Percentiles rank a stretch among this genome's conserved stretches.
Evolutionary conservation across 2,113 vertebrate species (phyloP).

Genomic region (Ascaphus truei): DNA sequence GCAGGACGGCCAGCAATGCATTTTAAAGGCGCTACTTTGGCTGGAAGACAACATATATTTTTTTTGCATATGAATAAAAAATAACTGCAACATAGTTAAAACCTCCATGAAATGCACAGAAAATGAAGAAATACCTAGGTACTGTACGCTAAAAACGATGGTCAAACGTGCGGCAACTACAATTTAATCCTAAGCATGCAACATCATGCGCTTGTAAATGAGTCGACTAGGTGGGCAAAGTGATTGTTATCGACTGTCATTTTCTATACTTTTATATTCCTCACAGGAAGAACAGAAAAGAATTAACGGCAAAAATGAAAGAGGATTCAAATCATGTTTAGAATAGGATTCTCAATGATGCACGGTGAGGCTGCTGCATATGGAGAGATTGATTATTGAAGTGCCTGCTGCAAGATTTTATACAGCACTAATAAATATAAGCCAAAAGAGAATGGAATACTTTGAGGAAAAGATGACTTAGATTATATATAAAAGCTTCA

Average conservation of each 20-base stretch:
- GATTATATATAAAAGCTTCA: no score
- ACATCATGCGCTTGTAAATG: background rate
- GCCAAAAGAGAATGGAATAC: background rate
- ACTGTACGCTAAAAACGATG: background rate
- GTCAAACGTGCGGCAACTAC: constrained; percentile 4
- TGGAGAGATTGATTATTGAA: background rate
- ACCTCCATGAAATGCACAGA: background rate
- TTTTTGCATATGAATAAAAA: background rate
- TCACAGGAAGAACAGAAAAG: background rate
- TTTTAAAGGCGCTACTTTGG: no score
- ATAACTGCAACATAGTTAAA: background rate
- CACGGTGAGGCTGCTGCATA: background rate
- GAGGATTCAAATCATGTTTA: no score
- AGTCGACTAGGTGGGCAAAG: constrained; percentile 1
- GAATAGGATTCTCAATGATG: background rate
- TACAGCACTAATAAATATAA: background rate
- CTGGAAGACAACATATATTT: background rate
- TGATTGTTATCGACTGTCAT: constrained; percentile 5
- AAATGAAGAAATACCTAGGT: background rate
- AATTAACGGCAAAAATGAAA: background rate
- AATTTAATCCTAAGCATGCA: constrained; percentile 5
- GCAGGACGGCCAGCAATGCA: no score
- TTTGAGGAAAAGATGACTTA: no score
- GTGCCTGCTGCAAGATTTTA: background rate
- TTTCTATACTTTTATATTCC: background rate